Evolutionary conservation across 2,797 vertebrate genomes (phyloP), one percentile per base, ranked within the genome.

Genomic region (Pangasius macronema): DNA sequence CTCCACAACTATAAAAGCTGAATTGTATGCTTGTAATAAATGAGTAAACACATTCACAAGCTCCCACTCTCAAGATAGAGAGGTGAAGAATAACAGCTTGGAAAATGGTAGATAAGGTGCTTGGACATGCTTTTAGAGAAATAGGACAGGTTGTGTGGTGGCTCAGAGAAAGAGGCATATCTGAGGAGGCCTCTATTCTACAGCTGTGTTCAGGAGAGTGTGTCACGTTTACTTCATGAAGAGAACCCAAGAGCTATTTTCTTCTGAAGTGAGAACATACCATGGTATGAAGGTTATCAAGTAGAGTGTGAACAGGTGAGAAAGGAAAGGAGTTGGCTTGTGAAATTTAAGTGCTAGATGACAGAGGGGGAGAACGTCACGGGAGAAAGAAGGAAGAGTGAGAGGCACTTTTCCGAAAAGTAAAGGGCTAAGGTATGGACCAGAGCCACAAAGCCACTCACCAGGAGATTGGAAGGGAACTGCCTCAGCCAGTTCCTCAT

Each of bases 401-500:
- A 70, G 84, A 90, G 89, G 89, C 85, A 82, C 90, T 42, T 88
- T 92, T 93, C 89, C 49, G 16, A 91, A 91, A 94, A 91, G 59
- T 36, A 83, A 86, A 86, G 73, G 85, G 87, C 92, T 94, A 94
- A 92, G 83, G 91, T 92, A 94, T 94, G 91, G 92, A 94, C 95
- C 94, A 93, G 94, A 94, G 94, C 94, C 94, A 93, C 75, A 89
- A 92, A 96, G 76, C 82, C 82, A 86, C 95, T 96, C 95, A 96
- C 95, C 96, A 91, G 96, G 93, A 94, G 94, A 92, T 93, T 91
- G 91, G 94, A 94, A 95, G 95, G 95, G 94, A 96, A 94, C 95
- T 96, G 94, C 95, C 95, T 96, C 94, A 96, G 95, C 93, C 94
- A 96, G 93, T 96, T 95, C 97, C 95, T 93, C 95, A 97, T 95